phyloP scores from a whole-genome alignment of 2,888 invertebrate species.

The Lamellibrachia satsuma region DNA sequence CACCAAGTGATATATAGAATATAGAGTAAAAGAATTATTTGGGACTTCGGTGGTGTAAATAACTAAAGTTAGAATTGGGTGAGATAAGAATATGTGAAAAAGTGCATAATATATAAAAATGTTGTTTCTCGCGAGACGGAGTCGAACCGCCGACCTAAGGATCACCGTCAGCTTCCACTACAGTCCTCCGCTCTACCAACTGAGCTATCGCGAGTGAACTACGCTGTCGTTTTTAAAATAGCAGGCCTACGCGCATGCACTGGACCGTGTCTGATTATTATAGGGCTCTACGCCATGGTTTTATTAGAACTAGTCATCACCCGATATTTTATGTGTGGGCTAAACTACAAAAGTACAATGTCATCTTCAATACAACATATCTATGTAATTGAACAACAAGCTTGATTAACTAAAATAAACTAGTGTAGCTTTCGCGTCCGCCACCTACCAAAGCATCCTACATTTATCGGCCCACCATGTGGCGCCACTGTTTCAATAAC shows the following conservation, averaged over 20 bases:
- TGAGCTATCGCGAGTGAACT: slow-evolving; percentile 63
- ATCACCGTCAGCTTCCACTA: slow-evolving; percentile 53
- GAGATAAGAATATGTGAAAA: background rate
- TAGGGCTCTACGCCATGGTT: background rate
- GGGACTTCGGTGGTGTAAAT: too few species aligned
- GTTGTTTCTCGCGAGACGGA: slow-evolving; percentile 59
- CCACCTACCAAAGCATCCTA: too few species aligned
- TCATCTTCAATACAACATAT: too few species aligned
- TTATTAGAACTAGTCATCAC: too few species aligned
- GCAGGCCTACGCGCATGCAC: background rate
- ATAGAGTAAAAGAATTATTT: too few species aligned
- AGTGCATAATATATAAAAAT: slow-evolving; percentile 31
- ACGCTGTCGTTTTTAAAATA: background rate
- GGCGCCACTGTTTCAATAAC: background rate
- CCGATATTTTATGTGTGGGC: too few species aligned
- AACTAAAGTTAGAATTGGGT: too few species aligned
- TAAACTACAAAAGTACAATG: too few species aligned
- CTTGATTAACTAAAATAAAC: too few species aligned
- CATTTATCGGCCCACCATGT: background rate
- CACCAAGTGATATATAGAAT: too few species aligned
- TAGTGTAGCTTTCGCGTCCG: too few species aligned
- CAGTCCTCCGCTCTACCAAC: slow-evolving; percentile 67
- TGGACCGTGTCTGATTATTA: background rate
- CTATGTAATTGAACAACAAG: too few species aligned
- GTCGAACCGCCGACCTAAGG: slow-evolving; percentile 67